A percentile compares a stretch with the other conserved stretches of the same genome.
phyloP scores from a whole-genome alignment of 2,888 invertebrate genomes.

The Ferrisia virgata region DNA sequence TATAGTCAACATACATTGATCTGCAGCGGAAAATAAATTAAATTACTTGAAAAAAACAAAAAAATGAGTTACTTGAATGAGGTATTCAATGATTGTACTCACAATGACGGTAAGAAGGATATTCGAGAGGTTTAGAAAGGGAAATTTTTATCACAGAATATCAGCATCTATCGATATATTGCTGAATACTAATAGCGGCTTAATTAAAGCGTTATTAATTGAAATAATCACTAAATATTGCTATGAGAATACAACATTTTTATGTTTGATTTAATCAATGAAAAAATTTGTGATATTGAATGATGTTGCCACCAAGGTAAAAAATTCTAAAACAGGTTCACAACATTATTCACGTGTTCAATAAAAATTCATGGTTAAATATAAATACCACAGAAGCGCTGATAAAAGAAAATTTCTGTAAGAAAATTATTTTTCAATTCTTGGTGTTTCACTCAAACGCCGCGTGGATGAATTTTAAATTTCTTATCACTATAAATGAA shows the following conservation, averaged over 20 bases:
- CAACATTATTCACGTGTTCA: background rate
- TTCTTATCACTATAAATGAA: background rate
- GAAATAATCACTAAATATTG: background rate
- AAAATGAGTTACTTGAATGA: background rate
- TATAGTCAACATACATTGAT: background rate
- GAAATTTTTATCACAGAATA: background rate
- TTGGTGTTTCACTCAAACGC: background rate
- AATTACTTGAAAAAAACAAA: background rate
- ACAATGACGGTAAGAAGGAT: background rate
- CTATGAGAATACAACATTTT: background rate
- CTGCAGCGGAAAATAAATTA: background rate
- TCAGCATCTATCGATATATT: background rate
- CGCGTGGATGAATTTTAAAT: conserved; percentile 17
- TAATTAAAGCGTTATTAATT: background rate
- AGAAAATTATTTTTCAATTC: too few relatives aligned
- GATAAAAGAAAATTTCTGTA: background rate
- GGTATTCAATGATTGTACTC: background rate
- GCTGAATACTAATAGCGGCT: background rate
- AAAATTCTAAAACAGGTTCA: background rate
- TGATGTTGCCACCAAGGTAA: background rate
- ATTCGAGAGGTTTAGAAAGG: background rate
- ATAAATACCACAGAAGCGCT: background rate
- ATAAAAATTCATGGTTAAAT: background rate
- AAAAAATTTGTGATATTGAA: background rate
- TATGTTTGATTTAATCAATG: background rate